Percentiles rank a stretch among this genome's conserved stretches.
phyloP scores from a whole-genome alignment of 1,140 invertebrate genomes.

The Drosophila persimilis region DNA sequence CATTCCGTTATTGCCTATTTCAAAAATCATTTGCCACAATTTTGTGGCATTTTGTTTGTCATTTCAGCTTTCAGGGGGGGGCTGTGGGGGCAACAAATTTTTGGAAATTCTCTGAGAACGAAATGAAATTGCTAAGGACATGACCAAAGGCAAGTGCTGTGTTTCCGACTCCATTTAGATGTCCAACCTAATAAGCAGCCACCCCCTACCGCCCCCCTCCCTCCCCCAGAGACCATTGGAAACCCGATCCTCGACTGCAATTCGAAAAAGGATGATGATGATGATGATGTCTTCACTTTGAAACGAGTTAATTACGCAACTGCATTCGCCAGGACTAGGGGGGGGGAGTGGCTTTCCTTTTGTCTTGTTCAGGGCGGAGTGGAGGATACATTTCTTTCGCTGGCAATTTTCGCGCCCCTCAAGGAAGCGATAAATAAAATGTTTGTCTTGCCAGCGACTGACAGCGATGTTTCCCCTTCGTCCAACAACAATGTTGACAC shows the following conservation, averaged over 20 bases:
- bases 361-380: too few relatives aligned
- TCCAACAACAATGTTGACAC: constrained; percentile 57
- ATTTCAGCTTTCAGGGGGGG: constrained; percentile 9
- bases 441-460: constrained; percentile 54
- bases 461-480: constrained; percentile 43
- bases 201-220: too few relatives aligned
- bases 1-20: constrained; percentile 47
- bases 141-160: constrained; percentile 36
- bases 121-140: constrained; percentile 48
- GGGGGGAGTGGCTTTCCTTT: too few relatives aligned
- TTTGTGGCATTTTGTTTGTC: constrained; percentile 55
- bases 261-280: background rate
- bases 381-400: background rate
- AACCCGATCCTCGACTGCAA: constrained; percentile 12
- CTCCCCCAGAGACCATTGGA: constrained; percentile 1
- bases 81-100: constrained; percentile 27
- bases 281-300: background rate
- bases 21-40: constrained; percentile 41
- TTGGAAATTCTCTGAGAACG: constrained; percentile 18
- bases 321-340: background rate
- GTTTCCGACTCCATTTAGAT: constrained; percentile 55
- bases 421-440: constrained; percentile 68
- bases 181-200: constrained; percentile 54
- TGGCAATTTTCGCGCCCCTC: constrained; percentile 49
- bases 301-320: constrained; percentile 36